Conservation (phyloP, 2,888 invertebrate species). For the Tenthredo amoena region DNA sequence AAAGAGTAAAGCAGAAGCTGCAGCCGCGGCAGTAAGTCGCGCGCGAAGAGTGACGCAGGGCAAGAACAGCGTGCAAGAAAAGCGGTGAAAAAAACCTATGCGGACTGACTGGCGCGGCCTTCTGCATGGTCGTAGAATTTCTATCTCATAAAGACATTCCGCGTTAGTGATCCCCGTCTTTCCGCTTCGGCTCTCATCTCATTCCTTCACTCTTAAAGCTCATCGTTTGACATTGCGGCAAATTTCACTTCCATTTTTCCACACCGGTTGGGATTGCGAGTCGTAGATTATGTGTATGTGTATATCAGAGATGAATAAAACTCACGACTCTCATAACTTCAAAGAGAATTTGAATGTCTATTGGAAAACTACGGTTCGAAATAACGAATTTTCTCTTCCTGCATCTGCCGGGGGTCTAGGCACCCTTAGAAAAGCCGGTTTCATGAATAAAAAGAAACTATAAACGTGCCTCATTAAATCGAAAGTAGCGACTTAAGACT, state of each 20-base stretch:
- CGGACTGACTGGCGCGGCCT: constrained; percentile 27
- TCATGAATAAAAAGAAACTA: constrained; percentile 23
- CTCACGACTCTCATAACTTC: background rate
- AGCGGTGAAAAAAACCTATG: background rate
- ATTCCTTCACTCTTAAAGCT: constrained; percentile 1
- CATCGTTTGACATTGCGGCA: constrained; percentile 33
- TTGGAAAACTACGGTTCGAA: constrained; percentile 8
- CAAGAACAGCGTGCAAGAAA: constrained; percentile 7
- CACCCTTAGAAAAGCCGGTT: constrained; percentile 3
- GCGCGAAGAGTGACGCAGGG: constrained; percentile 16
- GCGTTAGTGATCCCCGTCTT: background rate
- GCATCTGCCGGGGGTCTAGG: background rate
- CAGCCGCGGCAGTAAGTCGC: constrained; percentile 19
- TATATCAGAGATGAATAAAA: background rate
- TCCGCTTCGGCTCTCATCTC: constrained; percentile 24
- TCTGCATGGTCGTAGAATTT: constrained; percentile 36
- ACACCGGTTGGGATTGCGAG: constrained; percentile 7
- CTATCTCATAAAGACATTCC: constrained; percentile 46
- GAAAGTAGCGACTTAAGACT: constrained; percentile 35
- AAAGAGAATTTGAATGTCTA: constrained; percentile 14
- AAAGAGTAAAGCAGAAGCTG: constrained; percentile 22
- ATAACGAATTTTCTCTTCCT: background rate
- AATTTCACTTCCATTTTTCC: constrained; percentile 18
- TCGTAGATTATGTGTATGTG: background rate
- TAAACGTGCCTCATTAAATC: constrained; percentile 45